Conservation (phyloP, 1,140 invertebrate genomes). For the Hormaphis cornu region DNA sequence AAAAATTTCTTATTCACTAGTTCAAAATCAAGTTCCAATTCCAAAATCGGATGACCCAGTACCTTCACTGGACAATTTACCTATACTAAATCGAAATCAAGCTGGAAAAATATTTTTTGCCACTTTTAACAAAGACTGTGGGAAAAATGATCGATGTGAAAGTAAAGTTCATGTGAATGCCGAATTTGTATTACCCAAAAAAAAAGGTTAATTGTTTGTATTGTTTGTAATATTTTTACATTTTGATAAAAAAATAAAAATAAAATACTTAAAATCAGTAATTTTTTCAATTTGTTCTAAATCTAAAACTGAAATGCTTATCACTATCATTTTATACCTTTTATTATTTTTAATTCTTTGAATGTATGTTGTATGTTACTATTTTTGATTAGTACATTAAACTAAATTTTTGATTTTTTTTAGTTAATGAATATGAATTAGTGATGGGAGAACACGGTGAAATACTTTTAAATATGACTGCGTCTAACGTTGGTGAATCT, state of each 20-base stretch:
- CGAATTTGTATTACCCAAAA: constrained; percentile 48
- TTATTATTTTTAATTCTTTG: neutral
- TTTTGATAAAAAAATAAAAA: neutral
- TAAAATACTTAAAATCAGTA: neutral
- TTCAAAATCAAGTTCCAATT: constrained; percentile 56
- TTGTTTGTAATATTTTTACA: neutral
- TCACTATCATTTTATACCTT: too few species aligned
- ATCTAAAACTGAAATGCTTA: too few species aligned
- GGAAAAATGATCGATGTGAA: constrained; percentile 76
- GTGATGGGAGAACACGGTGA: constrained; percentile 66
- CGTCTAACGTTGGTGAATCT: constrained; percentile 72
- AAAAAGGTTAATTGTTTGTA: neutral
- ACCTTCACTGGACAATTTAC: constrained; percentile 66
- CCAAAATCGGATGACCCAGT: constrained; percentile 48
- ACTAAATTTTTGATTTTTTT: neutral
- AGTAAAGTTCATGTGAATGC: constrained; percentile 70
- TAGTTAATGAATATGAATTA: constrained; percentile 41
- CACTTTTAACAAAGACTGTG: constrained; percentile 88
- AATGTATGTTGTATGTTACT: neutral
- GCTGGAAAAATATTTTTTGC: constrained; percentile 72
- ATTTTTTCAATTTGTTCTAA: too few species aligned
- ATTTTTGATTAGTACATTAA: neutral
- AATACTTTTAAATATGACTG: constrained; percentile 62
- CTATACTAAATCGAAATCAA: constrained; percentile 79
- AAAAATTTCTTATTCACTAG: constrained; percentile 69